These are phyloP conservation scores for Drosophila kohkoa DNA, from an alignment of 1,140 invertebrate species.

Conservation along the genomic window DNA sequence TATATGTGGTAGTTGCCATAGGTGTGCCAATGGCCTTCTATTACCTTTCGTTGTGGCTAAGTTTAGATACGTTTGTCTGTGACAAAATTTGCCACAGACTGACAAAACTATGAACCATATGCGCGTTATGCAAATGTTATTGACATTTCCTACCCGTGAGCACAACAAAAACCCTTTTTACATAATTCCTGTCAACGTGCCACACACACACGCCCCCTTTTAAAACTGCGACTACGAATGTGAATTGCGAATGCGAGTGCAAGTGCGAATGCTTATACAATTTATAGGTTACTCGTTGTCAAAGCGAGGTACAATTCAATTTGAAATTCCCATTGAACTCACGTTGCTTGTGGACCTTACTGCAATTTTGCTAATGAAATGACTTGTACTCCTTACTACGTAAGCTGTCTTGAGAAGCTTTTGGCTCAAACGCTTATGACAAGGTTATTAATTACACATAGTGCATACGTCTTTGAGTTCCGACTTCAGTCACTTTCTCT, in stretches of 20 bases:
- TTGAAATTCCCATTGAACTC: slow-evolving; percentile 19
- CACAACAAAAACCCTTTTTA: slow-evolving; percentile 25
- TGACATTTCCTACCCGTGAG: slow-evolving; percentile 35
- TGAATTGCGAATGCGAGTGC: slow-evolving; percentile 9
- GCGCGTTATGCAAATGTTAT: slow-evolving; percentile 41
- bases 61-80: slow-evolving; percentile 27
- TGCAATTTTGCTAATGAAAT: slow-evolving; percentile 53
- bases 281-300: slow-evolving; percentile 25
- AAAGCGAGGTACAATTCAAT: slow-evolving; percentile 26
- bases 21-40: slow-evolving; percentile 32
- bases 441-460: slow-evolving; percentile 47
- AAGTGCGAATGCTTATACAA: slow-evolving; percentile 29
- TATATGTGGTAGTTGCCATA: background rate
- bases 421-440: slow-evolving; percentile 31
- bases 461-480: background rate
- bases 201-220: background rate
- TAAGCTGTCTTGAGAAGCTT: background rate
- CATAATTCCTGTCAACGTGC: slow-evolving; percentile 37
- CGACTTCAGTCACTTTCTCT: background rate
- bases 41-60: slow-evolving; percentile 10
- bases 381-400: background rate
- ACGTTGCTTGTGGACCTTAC: slow-evolving; percentile 9
- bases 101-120: slow-evolving; percentile 25
- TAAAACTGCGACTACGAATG: background rate
- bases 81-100: slow-evolving; percentile 14